Base-by-base conservation (phyloP, 2,113 vertebrate species). In the Macheiramphus alcinus region DNA sequence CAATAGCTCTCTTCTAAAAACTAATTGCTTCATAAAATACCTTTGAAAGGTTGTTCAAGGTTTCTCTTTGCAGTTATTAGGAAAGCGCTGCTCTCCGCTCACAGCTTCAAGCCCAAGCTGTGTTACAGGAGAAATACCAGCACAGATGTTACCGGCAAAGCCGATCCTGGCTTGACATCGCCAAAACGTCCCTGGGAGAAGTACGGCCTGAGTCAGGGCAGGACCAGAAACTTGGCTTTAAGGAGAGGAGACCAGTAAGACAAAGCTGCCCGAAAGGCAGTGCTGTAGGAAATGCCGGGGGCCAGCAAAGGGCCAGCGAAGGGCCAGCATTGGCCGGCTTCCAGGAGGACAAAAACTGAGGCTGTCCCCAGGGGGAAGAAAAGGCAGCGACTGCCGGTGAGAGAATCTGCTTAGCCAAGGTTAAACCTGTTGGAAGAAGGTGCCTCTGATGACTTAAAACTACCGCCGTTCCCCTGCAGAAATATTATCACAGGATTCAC, bases 381-480 rank as follows among this genome's bases (percentile, higher is more conserved):
- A 63, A 50, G 29, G 40, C 22, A 66, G 53, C 5, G 0, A n/a
- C 59, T 48, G 36, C 14, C 4, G 0, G 6, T 34, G 36, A 83
- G 34, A 52, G 15, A 43, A 56, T 16, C 53, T 50, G 58, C 72
- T 61, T 22, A 23, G 25, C 19, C 42, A 36, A 61, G 4, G 34
- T 34, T 32, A 61, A 56, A 29, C 16, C 36, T 31, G 2, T 32
- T 40, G 21, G 40, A 43, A 70, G 38, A 71, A 38, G 65, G 18
- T 55, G 45, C 38, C n/a, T 65, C 65, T 55, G 27, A 31, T 40
- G 25, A 32, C 36, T 65, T 65, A 68, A 68, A 75, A 38, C 17
- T 36, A 38, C 16, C 1, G 0, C 9, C 0, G 0, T 40, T 88
- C 48, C 7, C 55, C 25, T 63, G n/a, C n/a, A 70, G 50, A 31